A percentile compares a stretch with the other conserved stretches of the same genome.
Evolutionary conservation across 37 sponge, comb jelly and placozoan species (phyloP).

Genomic region (Chondrosia reniformis): DNA sequence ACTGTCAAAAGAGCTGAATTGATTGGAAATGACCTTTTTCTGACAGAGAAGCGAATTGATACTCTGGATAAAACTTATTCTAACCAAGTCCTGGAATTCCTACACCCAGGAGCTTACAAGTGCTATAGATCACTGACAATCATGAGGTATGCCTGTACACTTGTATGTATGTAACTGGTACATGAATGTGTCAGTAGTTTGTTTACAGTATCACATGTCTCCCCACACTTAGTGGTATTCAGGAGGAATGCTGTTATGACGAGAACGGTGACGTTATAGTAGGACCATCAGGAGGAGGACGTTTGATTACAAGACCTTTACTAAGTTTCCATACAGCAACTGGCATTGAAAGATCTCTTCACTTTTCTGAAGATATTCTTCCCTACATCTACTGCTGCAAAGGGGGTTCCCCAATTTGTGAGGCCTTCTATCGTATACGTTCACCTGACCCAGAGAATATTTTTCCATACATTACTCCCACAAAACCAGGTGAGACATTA

Average conservation of each 20-base stretch:
- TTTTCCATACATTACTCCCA: slow-evolving; percentile 11
- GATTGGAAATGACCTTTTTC: neutral
- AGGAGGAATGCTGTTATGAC: slow-evolving; percentile 27
- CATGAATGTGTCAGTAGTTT: neutral
- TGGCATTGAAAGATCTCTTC: neutral
- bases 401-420: slow-evolving; percentile 5
- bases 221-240: neutral
- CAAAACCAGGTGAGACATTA: slow-evolving; percentile 13
- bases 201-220: neutral
- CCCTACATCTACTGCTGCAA: slow-evolving; percentile 29
- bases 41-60: neutral
- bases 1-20: neutral
- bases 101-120: neutral
- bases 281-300: slow-evolving; percentile 29
- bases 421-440: slow-evolving; percentile 1
- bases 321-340: neutral
- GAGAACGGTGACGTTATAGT: neutral
- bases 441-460: slow-evolving; percentile 12
- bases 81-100: neutral
- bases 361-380: slow-evolving; percentile 16
- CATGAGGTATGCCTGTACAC: too few relatives aligned
- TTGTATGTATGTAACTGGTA: neutral
- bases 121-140: neutral
- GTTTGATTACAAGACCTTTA: neutral
- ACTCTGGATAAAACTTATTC: neutral